Conservation (phyloP, 2,113 vertebrate species). For the Falco punctatus region DNA sequence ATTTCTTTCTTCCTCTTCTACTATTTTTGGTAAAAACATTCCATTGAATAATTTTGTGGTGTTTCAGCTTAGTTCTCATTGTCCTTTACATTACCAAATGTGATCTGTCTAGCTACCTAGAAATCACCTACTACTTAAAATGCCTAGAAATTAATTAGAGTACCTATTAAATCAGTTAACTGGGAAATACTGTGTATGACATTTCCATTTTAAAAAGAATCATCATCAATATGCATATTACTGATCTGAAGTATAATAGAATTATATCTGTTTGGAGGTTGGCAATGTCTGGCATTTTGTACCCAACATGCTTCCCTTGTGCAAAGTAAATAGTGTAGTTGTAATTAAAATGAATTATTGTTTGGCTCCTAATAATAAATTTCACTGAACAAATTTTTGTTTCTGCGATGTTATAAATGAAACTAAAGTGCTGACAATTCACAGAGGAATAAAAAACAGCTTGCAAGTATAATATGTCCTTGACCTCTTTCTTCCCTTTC, state of each 20-base stretch:
- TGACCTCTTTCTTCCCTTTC: slow-evolving; percentile 27
- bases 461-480: not conserved
- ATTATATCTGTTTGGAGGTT: not conserved
- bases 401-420: not conserved
- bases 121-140: not conserved
- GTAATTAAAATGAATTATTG: not conserved
- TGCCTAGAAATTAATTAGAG: not conserved
- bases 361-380: not conserved
- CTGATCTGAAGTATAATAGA: not conserved
- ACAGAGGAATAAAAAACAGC: not conserved
- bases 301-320: not conserved
- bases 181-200: not conserved
- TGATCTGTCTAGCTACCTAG: not conserved
- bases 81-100: not conserved
- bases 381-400: not conserved
- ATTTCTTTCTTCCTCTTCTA: not conserved
- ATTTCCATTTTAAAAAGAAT: not conserved
- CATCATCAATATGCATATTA: not conserved
- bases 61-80: not conserved
- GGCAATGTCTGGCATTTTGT: not conserved
- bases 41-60: not conserved
- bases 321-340: not conserved
- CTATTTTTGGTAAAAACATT: not conserved
- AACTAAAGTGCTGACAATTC: not conserved
- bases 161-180: not conserved